Conservation (phyloP, 2,113 vertebrate genomes). For the Barnardius zonarius region DNA sequence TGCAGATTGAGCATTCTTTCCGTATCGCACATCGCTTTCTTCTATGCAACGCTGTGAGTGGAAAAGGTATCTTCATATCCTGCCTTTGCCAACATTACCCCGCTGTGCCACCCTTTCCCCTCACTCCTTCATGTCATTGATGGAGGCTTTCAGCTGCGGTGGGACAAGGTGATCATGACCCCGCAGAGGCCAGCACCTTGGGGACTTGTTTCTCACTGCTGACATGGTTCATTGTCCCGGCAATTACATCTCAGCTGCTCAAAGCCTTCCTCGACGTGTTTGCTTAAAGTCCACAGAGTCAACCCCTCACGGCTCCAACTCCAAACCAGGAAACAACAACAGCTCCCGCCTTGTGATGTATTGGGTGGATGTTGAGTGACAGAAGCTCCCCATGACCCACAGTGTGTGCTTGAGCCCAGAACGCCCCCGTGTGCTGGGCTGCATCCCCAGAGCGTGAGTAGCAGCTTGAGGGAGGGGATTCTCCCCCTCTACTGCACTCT, state of each 20-base stretch:
- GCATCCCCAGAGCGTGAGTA: background rate
- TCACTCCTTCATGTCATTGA: background rate
- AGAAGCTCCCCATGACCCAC: background rate
- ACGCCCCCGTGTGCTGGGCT: background rate
- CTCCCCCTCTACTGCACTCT: background rate
- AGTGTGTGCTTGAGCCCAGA: background rate
- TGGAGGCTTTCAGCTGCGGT: background rate
- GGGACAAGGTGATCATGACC: background rate
- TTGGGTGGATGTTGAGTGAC: background rate
- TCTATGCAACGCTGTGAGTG: background rate
- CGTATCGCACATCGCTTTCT: background rate
- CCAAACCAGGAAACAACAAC: background rate
- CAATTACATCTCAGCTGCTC: background rate
- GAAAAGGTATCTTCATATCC: background rate
- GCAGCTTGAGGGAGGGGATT: background rate
- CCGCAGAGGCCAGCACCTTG: background rate
- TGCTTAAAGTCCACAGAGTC: background rate
- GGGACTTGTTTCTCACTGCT: background rate
- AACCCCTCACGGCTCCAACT: background rate
- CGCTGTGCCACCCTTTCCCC: background rate
- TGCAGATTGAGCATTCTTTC: fast-evolving
- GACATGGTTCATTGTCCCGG: background rate
- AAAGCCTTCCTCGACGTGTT: background rate
- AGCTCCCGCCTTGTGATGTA: background rate
- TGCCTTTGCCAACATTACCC: background rate